phyloP scores from a whole-genome alignment of 2,888 invertebrate species.

The Xylota segnis region DNA sequence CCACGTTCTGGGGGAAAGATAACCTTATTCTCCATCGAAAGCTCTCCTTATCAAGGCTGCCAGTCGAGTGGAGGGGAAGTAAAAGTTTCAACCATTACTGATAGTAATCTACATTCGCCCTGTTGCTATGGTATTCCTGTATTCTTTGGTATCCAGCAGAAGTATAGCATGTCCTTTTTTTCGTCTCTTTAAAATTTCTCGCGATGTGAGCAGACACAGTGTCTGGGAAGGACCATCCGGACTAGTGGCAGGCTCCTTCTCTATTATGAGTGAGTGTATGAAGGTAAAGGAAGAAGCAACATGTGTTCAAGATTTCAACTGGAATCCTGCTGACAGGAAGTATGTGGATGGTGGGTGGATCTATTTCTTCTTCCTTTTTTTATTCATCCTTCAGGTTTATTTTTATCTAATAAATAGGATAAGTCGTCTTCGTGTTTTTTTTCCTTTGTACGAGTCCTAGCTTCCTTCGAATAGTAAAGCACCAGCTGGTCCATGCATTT shows the following conservation, averaged over 20 bases:
- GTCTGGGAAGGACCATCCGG: conserved; percentile 63
- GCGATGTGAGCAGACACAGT: conserved; percentile 32
- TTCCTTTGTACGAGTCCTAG: not conserved
- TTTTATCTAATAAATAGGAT: conserved; percentile 1
- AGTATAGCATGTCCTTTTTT: not conserved
- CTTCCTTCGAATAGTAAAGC: not conserved
- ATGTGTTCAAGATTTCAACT: conserved; percentile 48
- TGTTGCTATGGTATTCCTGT: conserved; percentile 26
- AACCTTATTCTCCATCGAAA: conserved; percentile 7
- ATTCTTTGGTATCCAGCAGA: not conserved
- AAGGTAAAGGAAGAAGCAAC: conserved; percentile 48
- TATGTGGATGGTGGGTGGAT: not conserved
- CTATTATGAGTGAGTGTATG: not conserved
- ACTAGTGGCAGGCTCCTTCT: not conserved
- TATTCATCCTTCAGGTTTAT: conserved; percentile 1
- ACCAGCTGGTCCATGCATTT: not conserved
- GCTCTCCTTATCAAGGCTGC: conserved; percentile 42
- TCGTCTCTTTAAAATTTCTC: not conserved
- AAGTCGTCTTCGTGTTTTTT: not conserved
- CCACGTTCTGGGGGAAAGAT: not conserved
- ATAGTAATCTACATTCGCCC: conserved; percentile 7
- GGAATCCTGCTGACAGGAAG: conserved; percentile 7
- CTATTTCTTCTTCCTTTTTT: conserved; percentile 1
- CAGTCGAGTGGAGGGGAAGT: not conserved
- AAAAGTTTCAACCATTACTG: not conserved